These are phyloP conservation scores for Heliornis fulica DNA, from an alignment of 2,113 vertebrate genomes.

Conservation along the genomic window DNA sequence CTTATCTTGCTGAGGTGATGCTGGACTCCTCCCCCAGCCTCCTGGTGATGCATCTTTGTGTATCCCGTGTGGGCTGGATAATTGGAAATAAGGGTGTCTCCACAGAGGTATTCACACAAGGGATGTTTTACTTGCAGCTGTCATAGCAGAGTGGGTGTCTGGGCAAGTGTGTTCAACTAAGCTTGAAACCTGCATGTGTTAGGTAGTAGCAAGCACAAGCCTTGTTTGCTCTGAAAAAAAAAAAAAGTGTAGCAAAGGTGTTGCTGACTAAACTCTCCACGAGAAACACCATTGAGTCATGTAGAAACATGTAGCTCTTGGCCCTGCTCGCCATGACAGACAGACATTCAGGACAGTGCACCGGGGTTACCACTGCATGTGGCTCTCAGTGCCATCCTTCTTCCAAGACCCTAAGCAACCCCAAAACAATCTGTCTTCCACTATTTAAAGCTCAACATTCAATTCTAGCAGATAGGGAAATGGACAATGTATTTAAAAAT, in stretches of 20 bases:
- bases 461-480: not conserved
- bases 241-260: not conserved
- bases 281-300: not conserved
- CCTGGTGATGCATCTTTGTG: accelerated
- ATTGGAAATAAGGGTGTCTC: not conserved
- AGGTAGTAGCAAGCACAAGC: not conserved
- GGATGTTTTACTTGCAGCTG: not conserved
- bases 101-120: not conserved
- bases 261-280: not conserved
- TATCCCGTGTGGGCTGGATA: not conserved
- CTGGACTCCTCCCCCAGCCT: not conserved
- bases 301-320: not conserved
- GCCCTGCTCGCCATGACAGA: not conserved
- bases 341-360: accelerated
- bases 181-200: not conserved
- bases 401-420: not conserved
- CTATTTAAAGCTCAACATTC: not conserved
- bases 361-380: accelerated
- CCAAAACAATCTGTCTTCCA: not conserved
- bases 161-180: not conserved
- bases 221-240: not conserved
- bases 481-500: not conserved
- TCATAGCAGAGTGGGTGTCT: not conserved
- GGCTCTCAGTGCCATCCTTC: not conserved
- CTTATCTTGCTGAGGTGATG: not conserved